These are phyloP conservation scores for Corynorhinus townsendii DNA, from an alignment of 2,113 vertebrate species.

Conservation along the genomic window DNA sequence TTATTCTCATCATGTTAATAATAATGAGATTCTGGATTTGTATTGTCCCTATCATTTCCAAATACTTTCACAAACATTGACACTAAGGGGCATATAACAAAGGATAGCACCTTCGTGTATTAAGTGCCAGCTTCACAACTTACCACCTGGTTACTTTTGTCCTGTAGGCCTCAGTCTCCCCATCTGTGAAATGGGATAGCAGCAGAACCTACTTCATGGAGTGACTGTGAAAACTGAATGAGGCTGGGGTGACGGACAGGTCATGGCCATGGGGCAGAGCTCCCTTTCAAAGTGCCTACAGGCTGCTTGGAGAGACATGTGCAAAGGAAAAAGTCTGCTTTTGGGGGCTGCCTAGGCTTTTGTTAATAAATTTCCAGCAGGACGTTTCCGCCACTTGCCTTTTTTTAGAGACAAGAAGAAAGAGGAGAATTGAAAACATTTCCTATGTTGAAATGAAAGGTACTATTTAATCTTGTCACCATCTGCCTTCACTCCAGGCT, in stretches of 20 bases:
- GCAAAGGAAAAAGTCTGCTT: conserved; percentile 3
- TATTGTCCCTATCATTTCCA: background rate
- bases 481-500: conserved; percentile 63
- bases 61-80: background rate
- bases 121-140: background rate
- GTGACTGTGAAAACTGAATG: background rate
- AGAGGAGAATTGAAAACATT: conserved; percentile 65
- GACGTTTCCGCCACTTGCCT: conserved; percentile 67
- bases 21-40: background rate
- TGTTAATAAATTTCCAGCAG: conserved; percentile 66
- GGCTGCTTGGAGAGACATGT: background rate
- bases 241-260: background rate
- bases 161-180: background rate
- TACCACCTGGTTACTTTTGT: background rate
- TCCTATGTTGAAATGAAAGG: conserved; percentile 70
- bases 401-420: conserved; percentile 68
- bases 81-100: background rate
- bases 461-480: conserved; percentile 72
- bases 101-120: background rate
- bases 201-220: background rate
- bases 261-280: background rate
- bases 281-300: background rate
- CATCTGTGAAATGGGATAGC: background rate
- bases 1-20: background rate
- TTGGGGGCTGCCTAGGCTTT: conserved; percentile 49